These are phyloP conservation scores for Sycophaga agraensis DNA, from an alignment of 1,140 invertebrate genomes.

Conservation along the genomic window DNA sequence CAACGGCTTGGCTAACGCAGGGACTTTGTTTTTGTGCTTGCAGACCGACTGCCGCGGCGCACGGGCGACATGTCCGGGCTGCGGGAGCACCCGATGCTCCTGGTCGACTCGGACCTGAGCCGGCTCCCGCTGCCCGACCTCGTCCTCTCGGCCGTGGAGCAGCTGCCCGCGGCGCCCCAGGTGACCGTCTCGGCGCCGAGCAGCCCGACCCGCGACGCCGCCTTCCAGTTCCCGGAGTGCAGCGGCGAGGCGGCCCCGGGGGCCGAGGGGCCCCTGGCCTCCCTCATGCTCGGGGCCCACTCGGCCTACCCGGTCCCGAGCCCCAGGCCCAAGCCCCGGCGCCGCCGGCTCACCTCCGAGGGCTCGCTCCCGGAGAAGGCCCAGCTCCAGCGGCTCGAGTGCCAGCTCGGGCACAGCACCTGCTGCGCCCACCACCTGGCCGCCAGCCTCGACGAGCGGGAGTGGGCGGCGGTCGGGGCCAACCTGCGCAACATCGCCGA, in stretches of 20 bases:
- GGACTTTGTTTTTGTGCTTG: background rate
- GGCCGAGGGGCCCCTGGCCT: background rate
- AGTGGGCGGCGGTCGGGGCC: constrained; percentile 52
- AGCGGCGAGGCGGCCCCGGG: constrained; percentile 19
- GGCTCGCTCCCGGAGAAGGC: constrained; percentile 34
- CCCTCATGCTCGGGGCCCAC: background rate
- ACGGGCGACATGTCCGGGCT: constrained; percentile 34
- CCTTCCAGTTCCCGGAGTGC: constrained; percentile 56
- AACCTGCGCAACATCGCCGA: constrained; percentile 56
- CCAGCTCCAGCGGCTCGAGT: constrained; percentile 30
- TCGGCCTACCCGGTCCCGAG: constrained; percentile 45
- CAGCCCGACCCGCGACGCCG: constrained; percentile 53
- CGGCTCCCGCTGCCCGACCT: constrained; percentile 50
- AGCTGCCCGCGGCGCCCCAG: constrained; percentile 47
- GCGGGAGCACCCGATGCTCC: constrained; percentile 46
- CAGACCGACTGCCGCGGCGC: constrained; percentile 51
- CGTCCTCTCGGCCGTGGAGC: constrained; percentile 51
- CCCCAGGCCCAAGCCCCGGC: constrained; percentile 52
- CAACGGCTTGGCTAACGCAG: background rate
- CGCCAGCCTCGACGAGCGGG: constrained; percentile 41
- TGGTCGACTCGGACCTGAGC: constrained; percentile 50
- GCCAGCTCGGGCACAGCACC: constrained; percentile 8
- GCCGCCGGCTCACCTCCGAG: constrained; percentile 51
- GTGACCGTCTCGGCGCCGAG: constrained; percentile 54
- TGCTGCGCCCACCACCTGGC: constrained; percentile 38